Conservation (phyloP, 2,113 vertebrate genomes). For the Xiphophorus couchianus region DNA sequence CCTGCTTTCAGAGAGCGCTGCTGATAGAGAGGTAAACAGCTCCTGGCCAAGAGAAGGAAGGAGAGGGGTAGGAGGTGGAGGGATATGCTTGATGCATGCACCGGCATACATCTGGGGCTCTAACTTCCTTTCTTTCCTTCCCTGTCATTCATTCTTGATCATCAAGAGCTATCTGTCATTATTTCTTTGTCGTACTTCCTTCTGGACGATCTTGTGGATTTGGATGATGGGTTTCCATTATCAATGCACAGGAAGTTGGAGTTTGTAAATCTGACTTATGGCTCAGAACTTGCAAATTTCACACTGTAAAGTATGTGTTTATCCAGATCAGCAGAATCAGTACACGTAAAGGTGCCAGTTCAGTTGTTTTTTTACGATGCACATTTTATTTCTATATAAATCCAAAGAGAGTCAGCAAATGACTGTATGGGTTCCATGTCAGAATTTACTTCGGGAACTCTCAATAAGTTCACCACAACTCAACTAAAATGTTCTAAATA, state of each 20-base stretch:
- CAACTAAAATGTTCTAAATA: neutral
- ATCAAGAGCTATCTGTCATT: slow-evolving; percentile 70
- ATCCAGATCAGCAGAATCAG: slow-evolving; percentile 18
- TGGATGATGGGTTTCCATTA: slow-evolving; percentile 42
- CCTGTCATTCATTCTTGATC: slow-evolving; percentile 56
- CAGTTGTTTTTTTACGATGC: neutral
- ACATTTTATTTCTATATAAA: neutral
- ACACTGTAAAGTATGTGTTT: slow-evolving; percentile 40
- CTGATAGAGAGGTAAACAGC: slow-evolving; percentile 86
- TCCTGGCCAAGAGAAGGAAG: slow-evolving; percentile 71
- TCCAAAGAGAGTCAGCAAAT: neutral
- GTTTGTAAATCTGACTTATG: slow-evolving; percentile 32
- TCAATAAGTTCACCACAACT: neutral
- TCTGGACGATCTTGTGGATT: slow-evolving; percentile 52
- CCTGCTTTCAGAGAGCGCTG: slow-evolving; percentile 72
- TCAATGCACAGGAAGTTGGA: slow-evolving; percentile 27
- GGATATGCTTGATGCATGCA: slow-evolving; percentile 69
- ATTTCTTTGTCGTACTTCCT: slow-evolving; percentile 56
- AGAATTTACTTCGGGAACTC: neutral
- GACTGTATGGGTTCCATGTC: neutral
- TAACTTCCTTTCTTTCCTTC: slow-evolving; percentile 56
- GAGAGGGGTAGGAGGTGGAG: slow-evolving; percentile 24
- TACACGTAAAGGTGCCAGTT: slow-evolving; percentile 1
- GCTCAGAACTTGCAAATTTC: slow-evolving; percentile 36
- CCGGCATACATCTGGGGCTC: slow-evolving; percentile 76